Base-by-base conservation (phyloP, 2,113 vertebrate species). In the Petroica traversi region DNA sequence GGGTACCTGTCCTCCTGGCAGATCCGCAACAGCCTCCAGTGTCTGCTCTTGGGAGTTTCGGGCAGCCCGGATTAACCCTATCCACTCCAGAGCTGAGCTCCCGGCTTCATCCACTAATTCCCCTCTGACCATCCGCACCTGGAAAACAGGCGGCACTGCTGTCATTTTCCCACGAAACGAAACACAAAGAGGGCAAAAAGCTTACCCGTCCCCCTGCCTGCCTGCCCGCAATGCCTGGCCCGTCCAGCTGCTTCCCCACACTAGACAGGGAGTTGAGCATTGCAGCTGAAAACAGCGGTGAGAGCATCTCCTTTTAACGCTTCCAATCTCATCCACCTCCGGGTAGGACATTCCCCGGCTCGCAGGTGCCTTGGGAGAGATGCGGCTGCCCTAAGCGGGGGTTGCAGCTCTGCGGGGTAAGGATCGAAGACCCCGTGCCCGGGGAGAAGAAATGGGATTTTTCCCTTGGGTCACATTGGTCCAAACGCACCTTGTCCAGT, bases 1-100 rank as follows among this genome's bases (percentile, higher is more conserved):
- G 24, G 76, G 96, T 98, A 99, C 99, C 99, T 99, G 99, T 98
- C 99, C 99, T 67, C 99, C 99, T 61, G 99, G 99, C 97, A 99
- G 97, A 80, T 99, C 99, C 24, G 99, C 99, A 92, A 99, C 97
- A 25, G 99, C 99, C 96, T 99, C 99, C 82, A 99, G 97, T 77
- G 99, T 99, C 95, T 99, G 99, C 93, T 99, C 99, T 88, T 99
- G 99, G 45, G 98, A 97, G 97, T 98, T 99, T 94, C 99, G 98
- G 92, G 99, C 99, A 31, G 99, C 98, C 62, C 99, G 99, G 93
- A 99, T 99, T 98, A 99, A 98, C 93, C 99, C 99, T 97, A 99
- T 99, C 99, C 99, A 99, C 93, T 99, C 99, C 91, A 98, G 98
- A 51, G 98, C 98, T 5, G 99, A 97, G 89, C 98, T 98, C 58